Evolutionary conservation across 2,113 vertebrate genomes (phyloP).

Genomic region (Propithecus coquereli): DNA sequence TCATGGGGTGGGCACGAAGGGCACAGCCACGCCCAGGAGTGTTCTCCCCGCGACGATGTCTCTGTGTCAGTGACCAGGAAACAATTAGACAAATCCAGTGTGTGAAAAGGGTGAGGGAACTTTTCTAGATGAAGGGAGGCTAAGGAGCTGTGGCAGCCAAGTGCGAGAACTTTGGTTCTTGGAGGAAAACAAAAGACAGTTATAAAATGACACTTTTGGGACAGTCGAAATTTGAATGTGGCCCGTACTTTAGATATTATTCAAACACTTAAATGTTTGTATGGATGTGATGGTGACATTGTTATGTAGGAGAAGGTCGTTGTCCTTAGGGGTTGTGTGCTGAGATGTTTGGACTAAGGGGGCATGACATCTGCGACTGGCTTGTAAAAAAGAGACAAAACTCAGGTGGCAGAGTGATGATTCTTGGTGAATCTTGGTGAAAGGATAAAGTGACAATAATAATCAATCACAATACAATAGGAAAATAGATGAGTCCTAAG

Average conservation of each 20-base stretch:
- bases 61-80: background rate
- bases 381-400: background rate
- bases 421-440: background rate
- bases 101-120: background rate
- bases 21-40: accelerated
- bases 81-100: background rate
- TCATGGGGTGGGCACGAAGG: no score
- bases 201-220: background rate
- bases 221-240: background rate
- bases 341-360: background rate
- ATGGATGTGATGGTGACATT: background rate
- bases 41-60: background rate
- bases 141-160: background rate
- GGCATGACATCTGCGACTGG: background rate
- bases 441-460: background rate
- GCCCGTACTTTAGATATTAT: background rate
- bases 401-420: background rate
- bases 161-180: background rate
- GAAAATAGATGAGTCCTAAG: background rate
- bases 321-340: background rate
- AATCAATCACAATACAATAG: background rate
- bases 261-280: background rate
- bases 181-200: background rate
- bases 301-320: background rate
- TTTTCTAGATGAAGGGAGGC: background rate